Evolutionary conservation across 2,888 invertebrate species (phyloP), one percentile per base, ranked within the genome.

Genomic region (Hirtodrosophila histrioides): DNA sequence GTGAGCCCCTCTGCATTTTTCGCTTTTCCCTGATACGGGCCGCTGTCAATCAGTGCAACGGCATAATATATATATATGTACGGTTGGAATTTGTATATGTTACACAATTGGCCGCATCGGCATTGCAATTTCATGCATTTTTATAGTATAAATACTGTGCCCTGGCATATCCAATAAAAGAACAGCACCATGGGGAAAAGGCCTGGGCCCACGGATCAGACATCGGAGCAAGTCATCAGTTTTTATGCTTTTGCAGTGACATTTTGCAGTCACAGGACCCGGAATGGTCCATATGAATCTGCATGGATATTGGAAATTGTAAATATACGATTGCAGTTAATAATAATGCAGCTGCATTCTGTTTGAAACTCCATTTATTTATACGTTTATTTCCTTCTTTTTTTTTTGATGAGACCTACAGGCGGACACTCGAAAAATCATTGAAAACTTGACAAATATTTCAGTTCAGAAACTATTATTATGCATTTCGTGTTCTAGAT

Each of bases 191-290:
- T 62, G 55, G 84, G 86, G 88, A 84, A 50, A 54, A 8, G 61
- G 27, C 56, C n/a, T 49, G 51, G 51, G 46, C 33, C 12, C 31
- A 33, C 55, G 67, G 67, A 82, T 76, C 86, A 81, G 86, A 78
- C 86, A 74, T 65, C 74, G 75, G 58, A 11, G 66, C 80, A 83
- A 88, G 84, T 88, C 83, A 86, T 84, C 86, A 86, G 69, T 77
- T 87, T 87, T 84, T 87, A 88, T 88, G 66, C 66, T 64, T 40
- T 57, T 77, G 77, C 81, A 77, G 84, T 84, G 84, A 75, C 81
- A 82, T 83, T 76, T 66, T 43, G 55, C 72, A 75, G 69, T 68
- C 65, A 57, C 55, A 29, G 23, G 12, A 45, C 11, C 41, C 36
- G 49, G 49, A n/a, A 17, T 12, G 29, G 23, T 46, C 9, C 49